Conservation (phyloP, 2,113 vertebrate genomes). For the Tetrax tetrax region DNA sequence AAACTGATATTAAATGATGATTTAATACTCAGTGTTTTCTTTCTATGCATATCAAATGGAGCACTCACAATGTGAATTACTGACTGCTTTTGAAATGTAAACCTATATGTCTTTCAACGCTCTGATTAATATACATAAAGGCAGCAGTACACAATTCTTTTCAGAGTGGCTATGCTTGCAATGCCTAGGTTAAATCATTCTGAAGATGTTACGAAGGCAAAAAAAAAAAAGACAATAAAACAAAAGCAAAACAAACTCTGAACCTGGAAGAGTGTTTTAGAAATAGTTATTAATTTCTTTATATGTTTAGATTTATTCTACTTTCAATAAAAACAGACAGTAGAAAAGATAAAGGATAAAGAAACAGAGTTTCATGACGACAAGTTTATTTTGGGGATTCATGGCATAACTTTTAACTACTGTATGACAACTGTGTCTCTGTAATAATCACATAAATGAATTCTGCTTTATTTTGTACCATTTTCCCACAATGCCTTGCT, state of each 20-base stretch:
- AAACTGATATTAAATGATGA: slow-evolving; percentile 17
- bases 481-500: not conserved
- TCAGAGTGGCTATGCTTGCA: not conserved
- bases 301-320: not conserved
- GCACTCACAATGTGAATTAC: not conserved
- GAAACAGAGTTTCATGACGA: not conserved
- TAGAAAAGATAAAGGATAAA: not conserved
- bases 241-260: not conserved
- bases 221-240: not conserved
- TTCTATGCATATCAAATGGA: slow-evolving; percentile 5
- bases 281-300: not conserved
- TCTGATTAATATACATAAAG: not conserved
- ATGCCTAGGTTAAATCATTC: not conserved
- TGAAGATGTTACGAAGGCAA: not conserved
- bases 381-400: not conserved
- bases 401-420: not conserved
- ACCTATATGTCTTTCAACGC: not conserved
- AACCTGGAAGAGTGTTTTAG: not conserved
- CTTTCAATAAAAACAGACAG: not conserved
- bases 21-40: slow-evolving; percentile 5
- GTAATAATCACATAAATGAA: slow-evolving; percentile 12
- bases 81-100: slow-evolving; percentile 2
- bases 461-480: not conserved
- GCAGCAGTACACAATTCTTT: not conserved
- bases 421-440: not conserved